These are phyloP conservation scores for Rhegmatorhina hoffmannsi DNA, from an alignment of 2,113 vertebrate species.

Conservation along the genomic window DNA sequence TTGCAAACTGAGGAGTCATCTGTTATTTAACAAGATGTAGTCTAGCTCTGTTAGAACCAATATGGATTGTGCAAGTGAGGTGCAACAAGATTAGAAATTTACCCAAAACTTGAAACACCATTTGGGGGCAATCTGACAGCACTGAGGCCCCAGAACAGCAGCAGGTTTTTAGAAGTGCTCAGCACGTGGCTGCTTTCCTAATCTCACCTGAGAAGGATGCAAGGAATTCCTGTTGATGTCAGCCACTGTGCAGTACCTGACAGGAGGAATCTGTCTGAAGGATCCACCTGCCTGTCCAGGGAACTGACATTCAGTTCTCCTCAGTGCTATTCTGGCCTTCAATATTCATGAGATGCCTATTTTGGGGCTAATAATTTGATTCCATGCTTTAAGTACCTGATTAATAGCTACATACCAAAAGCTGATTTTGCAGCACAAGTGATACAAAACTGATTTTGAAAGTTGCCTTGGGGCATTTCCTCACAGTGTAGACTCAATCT, in stretches of 20 bases:
- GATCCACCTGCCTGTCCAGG: not conserved
- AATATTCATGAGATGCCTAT: not conserved
- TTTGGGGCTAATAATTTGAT: not conserved
- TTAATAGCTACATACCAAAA: not conserved
- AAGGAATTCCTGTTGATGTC: not conserved
- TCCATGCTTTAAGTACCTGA: not conserved
- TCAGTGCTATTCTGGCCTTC: not conserved
- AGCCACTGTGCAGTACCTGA: not conserved
- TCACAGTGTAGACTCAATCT: not conserved
- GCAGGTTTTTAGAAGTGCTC: not conserved
- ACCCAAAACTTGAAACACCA: not conserved
- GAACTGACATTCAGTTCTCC: not conserved
- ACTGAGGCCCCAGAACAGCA: not conserved
- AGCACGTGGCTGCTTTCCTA: not conserved
- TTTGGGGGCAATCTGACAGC: not conserved
- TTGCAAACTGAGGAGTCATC: not conserved
- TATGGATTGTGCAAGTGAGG: not conserved
- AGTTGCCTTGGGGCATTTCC: not conserved
- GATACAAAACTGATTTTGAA: not conserved
- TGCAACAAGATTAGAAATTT: not conserved
- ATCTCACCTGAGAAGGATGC: not conserved
- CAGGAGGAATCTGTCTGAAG: not conserved
- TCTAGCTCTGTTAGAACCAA: not conserved
- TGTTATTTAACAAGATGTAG: rapidly evolving
- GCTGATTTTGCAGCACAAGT: not conserved